These are phyloP conservation scores for Xenops minutus DNA, from an alignment of 2,797 vertebrate species.

Conservation along the genomic window DNA sequence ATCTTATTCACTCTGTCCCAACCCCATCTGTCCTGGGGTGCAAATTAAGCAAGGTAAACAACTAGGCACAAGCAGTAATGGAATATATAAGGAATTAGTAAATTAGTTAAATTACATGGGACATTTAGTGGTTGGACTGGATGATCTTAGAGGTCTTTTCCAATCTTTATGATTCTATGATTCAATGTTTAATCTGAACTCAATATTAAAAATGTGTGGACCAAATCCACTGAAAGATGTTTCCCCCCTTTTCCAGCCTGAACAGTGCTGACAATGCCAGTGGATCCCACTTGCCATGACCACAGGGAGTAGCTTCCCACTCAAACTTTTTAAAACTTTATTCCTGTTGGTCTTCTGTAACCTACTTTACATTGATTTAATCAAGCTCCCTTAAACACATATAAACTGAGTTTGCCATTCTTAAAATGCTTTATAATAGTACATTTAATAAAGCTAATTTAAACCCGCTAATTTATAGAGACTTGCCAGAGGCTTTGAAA, in stretches of 20 bases:
- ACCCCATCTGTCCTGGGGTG: not conserved
- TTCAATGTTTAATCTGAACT: not conserved
- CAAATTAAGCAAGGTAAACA: not conserved
- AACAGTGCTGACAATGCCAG: not conserved
- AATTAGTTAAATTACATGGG: not conserved
- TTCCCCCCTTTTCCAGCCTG: not conserved
- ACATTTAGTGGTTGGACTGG: not conserved
- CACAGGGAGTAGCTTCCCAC: slow-evolving; percentile 38
- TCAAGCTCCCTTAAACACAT: slow-evolving; percentile 70
- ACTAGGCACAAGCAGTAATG: not conserved
- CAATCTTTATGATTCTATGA: not conserved
- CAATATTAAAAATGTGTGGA: not conserved
- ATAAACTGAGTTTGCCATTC: slow-evolving; percentile 61
- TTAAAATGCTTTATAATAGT: slow-evolving; percentile 72
- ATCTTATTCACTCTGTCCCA: not conserved
- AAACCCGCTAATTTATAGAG: slow-evolving; percentile 76
- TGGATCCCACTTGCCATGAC: not conserved
- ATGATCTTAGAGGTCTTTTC: not conserved
- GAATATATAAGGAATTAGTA: not conserved
- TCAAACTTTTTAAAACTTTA: slow-evolving; percentile 66
- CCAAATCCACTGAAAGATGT: not conserved
- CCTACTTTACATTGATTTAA: slow-evolving; percentile 71
- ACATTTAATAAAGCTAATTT: slow-evolving; percentile 78
- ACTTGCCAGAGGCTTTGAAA: slow-evolving; percentile 74
- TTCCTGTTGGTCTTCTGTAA: slow-evolving; percentile 63